Evolutionary conservation across 1,140 invertebrate genomes (phyloP), one percentile per base, ranked within the genome.

Genomic region (Drosophila sp.): DNA sequence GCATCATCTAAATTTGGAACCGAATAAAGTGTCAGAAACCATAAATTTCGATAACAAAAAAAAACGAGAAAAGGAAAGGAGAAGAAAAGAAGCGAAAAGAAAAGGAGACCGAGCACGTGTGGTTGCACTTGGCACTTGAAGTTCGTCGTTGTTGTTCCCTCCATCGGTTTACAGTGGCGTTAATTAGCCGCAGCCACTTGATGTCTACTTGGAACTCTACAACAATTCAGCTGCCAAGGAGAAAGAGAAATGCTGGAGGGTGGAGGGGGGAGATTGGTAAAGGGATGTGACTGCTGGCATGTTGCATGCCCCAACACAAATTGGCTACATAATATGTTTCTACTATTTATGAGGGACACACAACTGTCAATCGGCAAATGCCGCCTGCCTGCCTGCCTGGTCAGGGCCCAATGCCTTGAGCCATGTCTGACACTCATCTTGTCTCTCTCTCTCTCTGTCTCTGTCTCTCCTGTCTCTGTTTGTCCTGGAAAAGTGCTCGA

Each of bases 111-210:
- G 64, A 69, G 70, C 75, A 79, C 81, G 82, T 85, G 70, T 60
- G 57, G 50, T 29, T 35, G 60, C 74, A 71, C 44, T 82, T 70
- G 62, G 50, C 60, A 41, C 60, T 62, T 44, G 38, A 8, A 27
- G 32, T 5, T 61, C 17, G 17, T 17, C 17, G 38, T 35, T 50
- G 57, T 44, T 29, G 40, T 47, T n/a, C 33, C 17, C 35, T 60
- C 27, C 41, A 62, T 57, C 25, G 58, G 66, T 66, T 87, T 64
- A 83, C 83, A 83, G 76, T 55, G 65, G 86, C 70, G 85, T 82
- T 90, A 90, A 90, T 90, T 90, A 86, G 85, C 85, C 81, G 79
- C 86, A 82, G 81, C 80, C 86, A 81, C 79, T 90, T 85, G 75
- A 80, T 76, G 67, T 80, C 80, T 78, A 78, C 55, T 50, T 56